Evolutionary conservation across 2,113 vertebrate species (phyloP).

Genomic region (Porphyrio hochstetteri): DNA sequence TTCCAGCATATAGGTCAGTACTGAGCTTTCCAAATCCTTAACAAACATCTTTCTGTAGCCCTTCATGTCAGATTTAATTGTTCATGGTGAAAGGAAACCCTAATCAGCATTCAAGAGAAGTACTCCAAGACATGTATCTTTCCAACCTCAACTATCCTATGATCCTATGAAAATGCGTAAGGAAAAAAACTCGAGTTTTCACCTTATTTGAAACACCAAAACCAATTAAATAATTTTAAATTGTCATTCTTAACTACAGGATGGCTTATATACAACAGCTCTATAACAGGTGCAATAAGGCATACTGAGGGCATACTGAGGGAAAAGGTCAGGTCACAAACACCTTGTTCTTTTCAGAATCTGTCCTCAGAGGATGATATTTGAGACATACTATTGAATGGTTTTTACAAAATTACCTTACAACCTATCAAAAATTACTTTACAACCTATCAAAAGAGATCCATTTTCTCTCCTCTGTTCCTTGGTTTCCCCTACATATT

Average conservation of each 20-base stretch:
- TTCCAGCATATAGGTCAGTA: not conserved
- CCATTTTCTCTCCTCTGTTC: not conserved
- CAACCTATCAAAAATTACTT: not conserved
- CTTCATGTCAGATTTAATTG: constrained; percentile 41
- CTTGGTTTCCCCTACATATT: not conserved
- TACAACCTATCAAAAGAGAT: not conserved
- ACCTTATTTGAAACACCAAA: not conserved
- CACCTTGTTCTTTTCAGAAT: not conserved
- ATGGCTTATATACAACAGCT: not conserved
- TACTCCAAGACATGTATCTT: constrained; percentile 12
- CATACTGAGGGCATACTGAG: not conserved
- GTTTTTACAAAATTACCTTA: not conserved
- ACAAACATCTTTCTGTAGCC: not conserved
- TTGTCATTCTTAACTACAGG: not conserved
- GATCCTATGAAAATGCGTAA: not conserved
- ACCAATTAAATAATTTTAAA: not conserved
- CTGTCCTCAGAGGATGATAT: not conserved
- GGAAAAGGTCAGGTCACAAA: not conserved
- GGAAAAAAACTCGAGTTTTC: not conserved
- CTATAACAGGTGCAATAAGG: not conserved
- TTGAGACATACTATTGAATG: not conserved
- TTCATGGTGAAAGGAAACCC: not conserved
- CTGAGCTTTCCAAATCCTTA: not conserved
- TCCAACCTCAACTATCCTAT: not conserved
- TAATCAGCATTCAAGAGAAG: constrained; percentile 25